Evolutionary conservation across 2,113 vertebrate species (phyloP).

Genomic region (Pygathrix nemaeus): DNA sequence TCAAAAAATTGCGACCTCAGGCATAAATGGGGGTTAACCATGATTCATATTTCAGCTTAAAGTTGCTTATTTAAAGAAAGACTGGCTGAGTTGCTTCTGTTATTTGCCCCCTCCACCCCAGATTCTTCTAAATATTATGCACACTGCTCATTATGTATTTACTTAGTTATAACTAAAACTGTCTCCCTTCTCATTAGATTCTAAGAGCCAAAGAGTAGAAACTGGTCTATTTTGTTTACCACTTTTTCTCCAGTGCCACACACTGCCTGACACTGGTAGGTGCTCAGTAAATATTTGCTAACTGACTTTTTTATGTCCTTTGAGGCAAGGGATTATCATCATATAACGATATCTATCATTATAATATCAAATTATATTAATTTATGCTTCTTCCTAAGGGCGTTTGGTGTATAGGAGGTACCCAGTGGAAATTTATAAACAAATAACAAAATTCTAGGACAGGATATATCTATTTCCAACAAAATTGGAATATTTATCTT

Average conservation of each 20-base stretch:
- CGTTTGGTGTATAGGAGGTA: background rate
- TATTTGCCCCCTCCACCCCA: background rate
- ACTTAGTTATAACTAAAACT: background rate
- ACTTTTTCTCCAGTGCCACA: background rate
- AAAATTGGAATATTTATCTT: background rate
- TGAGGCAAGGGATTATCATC: background rate
- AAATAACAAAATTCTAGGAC: background rate
- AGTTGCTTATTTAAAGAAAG: background rate
- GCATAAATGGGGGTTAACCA: too few species aligned
- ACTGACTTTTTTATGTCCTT: background rate
- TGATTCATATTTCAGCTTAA: background rate
- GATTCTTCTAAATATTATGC: background rate
- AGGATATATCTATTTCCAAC: background rate
- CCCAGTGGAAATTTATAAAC: background rate
- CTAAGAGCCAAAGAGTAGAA: background rate
- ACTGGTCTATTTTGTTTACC: background rate
- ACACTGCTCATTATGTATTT: background rate
- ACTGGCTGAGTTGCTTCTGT: background rate
- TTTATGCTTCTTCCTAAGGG: background rate
- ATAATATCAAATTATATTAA: background rate
- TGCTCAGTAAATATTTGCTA: slow-evolving; percentile 42
- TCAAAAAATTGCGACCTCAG: too few species aligned
- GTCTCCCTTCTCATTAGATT: background rate
- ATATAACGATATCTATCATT: background rate
- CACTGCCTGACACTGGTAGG: background rate